These are phyloP conservation scores for Trachelus tabidus DNA, from an alignment of 2,888 invertebrate genomes.

Conservation along the genomic window DNA sequence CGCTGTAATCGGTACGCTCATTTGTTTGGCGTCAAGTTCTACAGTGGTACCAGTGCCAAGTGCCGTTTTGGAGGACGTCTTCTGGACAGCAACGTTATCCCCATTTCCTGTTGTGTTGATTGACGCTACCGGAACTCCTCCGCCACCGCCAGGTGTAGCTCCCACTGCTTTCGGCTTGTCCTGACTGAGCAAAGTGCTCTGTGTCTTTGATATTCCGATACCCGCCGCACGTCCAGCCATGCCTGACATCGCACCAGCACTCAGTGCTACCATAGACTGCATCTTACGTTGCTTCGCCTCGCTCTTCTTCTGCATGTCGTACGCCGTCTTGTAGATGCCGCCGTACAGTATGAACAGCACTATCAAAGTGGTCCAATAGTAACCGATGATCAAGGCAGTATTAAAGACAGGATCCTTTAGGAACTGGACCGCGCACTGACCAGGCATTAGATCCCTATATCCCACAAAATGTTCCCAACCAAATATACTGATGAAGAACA, in stretches of 20 bases:
- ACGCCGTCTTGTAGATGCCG: conserved; percentile 97
- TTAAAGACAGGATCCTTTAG: conserved; percentile 97
- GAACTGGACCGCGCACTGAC: conserved; percentile 96
- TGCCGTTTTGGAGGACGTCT: neutral
- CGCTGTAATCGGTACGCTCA: conserved; percentile 52
- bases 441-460: conserved; percentile 85
- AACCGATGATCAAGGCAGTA: conserved; percentile 94
- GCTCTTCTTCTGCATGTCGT: conserved; percentile 97
- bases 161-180: conserved; percentile 75
- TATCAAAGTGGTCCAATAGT: conserved; percentile 97
- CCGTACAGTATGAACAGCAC: conserved; percentile 96
- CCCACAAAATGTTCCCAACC: conserved; percentile 99
- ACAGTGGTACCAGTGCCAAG: conserved; percentile 1
- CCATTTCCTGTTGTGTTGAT: neutral
- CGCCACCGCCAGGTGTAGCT: conserved; percentile 59
- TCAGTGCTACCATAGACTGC: conserved; percentile 93
- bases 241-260: conserved; percentile 90
- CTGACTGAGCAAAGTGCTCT: conserved; percentile 74
- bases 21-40: conserved; percentile 18
- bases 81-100: neutral
- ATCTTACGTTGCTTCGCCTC: conserved; percentile 96
- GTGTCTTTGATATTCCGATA: conserved; percentile 84
- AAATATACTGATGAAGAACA: conserved; percentile 98
- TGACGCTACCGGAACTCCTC: conserved; percentile 33
- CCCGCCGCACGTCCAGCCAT: conserved; percentile 91